Conservation (phyloP, 2,113 vertebrate species). For the Pluvianellus socialis region DNA sequence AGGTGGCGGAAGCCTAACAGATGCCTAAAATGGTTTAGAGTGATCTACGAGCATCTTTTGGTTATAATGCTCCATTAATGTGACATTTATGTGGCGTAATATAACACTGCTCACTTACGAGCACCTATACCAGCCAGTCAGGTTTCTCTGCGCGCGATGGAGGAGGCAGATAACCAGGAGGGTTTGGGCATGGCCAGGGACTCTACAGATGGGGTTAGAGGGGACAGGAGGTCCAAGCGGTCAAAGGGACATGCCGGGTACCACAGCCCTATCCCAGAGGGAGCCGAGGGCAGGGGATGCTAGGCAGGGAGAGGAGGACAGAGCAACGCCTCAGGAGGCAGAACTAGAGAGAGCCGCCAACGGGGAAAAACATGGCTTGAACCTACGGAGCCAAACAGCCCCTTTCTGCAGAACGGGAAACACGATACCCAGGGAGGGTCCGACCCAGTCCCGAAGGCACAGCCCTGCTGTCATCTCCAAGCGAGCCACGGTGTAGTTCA, state of each 20-base stretch:
- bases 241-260: rapidly evolving
- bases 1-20: background rate
- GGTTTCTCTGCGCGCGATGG: background rate
- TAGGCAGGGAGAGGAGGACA: background rate
- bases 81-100: conserved; percentile 49
- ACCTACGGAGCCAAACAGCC: rapidly evolving
- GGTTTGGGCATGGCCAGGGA: background rate
- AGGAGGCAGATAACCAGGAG: background rate
- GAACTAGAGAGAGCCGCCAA: background rate
- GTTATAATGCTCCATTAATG: conserved; percentile 59
- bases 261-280: background rate
- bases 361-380: background rate
- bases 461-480: background rate
- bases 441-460: background rate
- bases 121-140: background rate
- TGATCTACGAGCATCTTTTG: conserved; percentile 39
- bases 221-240: background rate
- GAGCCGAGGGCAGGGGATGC: background rate
- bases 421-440: rapidly evolving
- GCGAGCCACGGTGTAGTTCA: rapidly evolving
- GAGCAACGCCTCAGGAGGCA: background rate
- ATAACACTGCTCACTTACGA: background rate
- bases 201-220: background rate
- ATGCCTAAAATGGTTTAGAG: conserved; percentile 49
- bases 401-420: background rate